Percentiles rank a stretch among this genome's conserved stretches.
phyloP scores from a whole-genome alignment of 2,888 invertebrate genomes.

The Eutolmus rufibarbis region DNA sequence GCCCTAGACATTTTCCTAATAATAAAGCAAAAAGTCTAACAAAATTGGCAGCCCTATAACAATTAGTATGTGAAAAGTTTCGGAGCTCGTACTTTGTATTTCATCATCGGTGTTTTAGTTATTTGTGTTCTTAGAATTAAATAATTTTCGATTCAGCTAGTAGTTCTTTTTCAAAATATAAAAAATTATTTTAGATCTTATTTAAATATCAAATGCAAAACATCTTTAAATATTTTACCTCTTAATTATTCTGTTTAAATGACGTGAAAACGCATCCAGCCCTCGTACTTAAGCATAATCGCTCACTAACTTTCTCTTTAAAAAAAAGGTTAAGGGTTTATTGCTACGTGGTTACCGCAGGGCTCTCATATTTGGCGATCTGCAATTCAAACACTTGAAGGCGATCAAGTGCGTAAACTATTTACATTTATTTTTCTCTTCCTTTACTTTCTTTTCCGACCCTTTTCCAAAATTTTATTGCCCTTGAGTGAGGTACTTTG shows the following conservation, averaged over 20 bases:
- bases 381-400: not conserved
- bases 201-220: too few relatives aligned
- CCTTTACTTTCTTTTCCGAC: not conserved
- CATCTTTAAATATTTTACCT: too few relatives aligned
- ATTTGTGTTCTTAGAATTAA: too few relatives aligned
- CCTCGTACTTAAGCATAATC: not conserved
- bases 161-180: too few relatives aligned
- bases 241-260: too few relatives aligned
- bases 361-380: not conserved
- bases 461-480: not conserved
- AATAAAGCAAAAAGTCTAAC: not conserved
- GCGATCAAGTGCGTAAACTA: not conserved
- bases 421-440: not conserved
- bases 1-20: not conserved
- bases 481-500: conserved; percentile 1
- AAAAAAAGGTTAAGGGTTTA: not conserved
- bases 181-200: too few relatives aligned
- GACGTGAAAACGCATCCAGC: too few relatives aligned
- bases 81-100: too few relatives aligned
- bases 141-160: too few relatives aligned
- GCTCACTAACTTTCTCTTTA: not conserved
- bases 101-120: too few relatives aligned
- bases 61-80: too few relatives aligned
- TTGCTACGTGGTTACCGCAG: not conserved
- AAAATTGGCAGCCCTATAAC: not conserved